Evolutionary conservation across 1,140 invertebrate genomes (phyloP).

Genomic region (Zaprionus davidi): DNA sequence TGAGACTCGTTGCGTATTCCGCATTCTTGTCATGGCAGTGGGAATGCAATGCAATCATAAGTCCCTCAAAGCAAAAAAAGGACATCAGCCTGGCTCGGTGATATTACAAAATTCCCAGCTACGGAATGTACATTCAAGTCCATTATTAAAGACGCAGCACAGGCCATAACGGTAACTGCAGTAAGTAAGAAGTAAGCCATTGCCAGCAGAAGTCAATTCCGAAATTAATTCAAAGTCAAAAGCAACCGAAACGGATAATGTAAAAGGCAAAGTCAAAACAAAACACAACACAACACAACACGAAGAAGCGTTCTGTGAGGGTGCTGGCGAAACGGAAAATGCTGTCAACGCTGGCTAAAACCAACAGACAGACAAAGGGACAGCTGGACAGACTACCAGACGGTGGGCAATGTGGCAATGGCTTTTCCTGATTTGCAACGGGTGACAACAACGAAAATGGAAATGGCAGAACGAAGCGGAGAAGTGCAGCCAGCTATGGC

Average conservation of each 20-base stretch:
- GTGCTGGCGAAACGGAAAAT: slow-evolving; percentile 3
- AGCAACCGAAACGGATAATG: slow-evolving; percentile 4
- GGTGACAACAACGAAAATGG: slow-evolving; percentile 11
- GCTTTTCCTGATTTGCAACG: slow-evolving; percentile 26
- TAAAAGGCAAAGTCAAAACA: slow-evolving; percentile 10
- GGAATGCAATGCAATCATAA: neutral
- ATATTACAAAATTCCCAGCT: neutral
- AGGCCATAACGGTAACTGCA: neutral
- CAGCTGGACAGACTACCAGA: neutral
- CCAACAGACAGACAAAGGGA: neutral
- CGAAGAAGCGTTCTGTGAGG: neutral
- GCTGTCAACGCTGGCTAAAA: slow-evolving; percentile 46
- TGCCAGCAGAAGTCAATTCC: neutral
- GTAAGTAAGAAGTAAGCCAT: neutral
- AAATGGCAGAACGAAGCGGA: slow-evolving; percentile 1
- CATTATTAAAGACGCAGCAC: neutral
- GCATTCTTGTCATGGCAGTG: neutral
- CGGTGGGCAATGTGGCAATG: slow-evolving; percentile 26
- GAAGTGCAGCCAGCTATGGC: slow-evolving; percentile 8
- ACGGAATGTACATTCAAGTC: neutral
- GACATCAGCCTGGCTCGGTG: neutral
- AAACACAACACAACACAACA: slow-evolving; percentile 12
- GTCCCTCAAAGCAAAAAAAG: neutral
- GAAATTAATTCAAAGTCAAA: slow-evolving; percentile 29
- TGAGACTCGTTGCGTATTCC: neutral